Evolutionary conservation across 1,140 invertebrate species (phyloP).

Genomic region (Lepidotrigona ventralis): DNA sequence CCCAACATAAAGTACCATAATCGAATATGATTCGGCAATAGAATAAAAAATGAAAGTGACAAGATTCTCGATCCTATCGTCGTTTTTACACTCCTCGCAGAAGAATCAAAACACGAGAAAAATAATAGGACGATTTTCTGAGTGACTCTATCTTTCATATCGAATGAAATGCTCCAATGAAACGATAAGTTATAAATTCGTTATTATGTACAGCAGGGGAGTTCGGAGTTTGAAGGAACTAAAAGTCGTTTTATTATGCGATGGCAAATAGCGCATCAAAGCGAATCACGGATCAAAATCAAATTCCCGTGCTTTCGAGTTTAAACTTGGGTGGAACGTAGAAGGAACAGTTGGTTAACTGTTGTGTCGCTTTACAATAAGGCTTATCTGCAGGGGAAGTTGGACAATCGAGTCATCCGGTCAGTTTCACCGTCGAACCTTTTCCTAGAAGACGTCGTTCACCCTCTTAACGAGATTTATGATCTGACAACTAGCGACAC

Average conservation of each 20-base stretch:
- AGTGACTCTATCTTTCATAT: background rate
- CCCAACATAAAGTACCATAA: too few relatives aligned
- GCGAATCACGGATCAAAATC: background rate
- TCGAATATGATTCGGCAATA: too few relatives aligned
- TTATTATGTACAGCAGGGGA: background rate
- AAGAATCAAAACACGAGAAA: background rate
- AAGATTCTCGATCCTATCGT: background rate
- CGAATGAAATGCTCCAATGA: background rate
- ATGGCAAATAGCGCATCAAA: background rate
- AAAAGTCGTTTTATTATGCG: background rate
- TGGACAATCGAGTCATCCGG: background rate
- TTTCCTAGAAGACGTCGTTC: background rate
- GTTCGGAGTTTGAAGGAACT: background rate
- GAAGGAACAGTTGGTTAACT: background rate
- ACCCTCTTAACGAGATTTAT: background rate
- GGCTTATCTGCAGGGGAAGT: background rate
- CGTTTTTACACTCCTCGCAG: background rate
- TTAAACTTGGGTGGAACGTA: background rate
- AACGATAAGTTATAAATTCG: background rate
- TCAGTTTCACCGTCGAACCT: background rate
- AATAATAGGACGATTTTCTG: background rate
- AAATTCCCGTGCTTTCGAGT: background rate
- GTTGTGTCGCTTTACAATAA: background rate
- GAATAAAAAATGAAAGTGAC: too few relatives aligned
- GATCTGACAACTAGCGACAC: background rate